Conservation (phyloP, 2,797 vertebrate species). For the Pipistrellus pygmaeus region DNA sequence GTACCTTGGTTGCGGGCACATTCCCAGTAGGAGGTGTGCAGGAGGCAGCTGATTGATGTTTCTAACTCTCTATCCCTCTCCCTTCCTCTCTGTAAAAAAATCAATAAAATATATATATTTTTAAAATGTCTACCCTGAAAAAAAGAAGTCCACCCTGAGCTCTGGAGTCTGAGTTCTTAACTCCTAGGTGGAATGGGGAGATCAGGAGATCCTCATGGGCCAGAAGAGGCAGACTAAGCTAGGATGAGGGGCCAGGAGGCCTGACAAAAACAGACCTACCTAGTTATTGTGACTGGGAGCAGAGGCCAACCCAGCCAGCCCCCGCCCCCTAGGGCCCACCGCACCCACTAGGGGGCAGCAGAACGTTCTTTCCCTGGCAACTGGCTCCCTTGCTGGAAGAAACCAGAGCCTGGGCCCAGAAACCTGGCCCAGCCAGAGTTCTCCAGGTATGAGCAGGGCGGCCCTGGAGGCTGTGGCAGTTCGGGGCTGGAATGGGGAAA, state of each 20-base stretch:
- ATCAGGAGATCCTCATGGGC: not conserved
- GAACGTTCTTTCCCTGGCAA: not conserved
- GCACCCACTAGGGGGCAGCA: constrained; percentile 58
- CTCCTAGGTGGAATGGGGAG: not conserved
- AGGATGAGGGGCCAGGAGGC: not conserved
- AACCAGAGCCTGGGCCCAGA: not conserved
- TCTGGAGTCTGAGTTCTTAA: not conserved
- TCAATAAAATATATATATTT: too few species aligned
- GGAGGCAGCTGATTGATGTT: too few species aligned
- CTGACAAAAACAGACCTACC: not conserved
- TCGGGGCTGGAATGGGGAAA: not conserved
- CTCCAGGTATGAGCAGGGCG: not conserved
- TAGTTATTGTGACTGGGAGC: not conserved
- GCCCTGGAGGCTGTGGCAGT: not conserved
- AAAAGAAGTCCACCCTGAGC: not conserved
- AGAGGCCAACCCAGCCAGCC: not conserved
- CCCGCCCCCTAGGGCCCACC: not conserved
- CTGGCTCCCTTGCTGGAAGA: not conserved
- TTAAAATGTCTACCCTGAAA: not conserved
- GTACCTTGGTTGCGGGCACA: too few species aligned
- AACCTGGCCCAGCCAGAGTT: not conserved
- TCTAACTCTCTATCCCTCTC: too few species aligned
- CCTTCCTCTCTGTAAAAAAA: too few species aligned
- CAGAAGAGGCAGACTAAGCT: not conserved
- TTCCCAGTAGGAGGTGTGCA: too few species aligned